phyloP scores from a whole-genome alignment of 2,797 vertebrate genomes.

The Macrochelys suwanniensis region DNA sequence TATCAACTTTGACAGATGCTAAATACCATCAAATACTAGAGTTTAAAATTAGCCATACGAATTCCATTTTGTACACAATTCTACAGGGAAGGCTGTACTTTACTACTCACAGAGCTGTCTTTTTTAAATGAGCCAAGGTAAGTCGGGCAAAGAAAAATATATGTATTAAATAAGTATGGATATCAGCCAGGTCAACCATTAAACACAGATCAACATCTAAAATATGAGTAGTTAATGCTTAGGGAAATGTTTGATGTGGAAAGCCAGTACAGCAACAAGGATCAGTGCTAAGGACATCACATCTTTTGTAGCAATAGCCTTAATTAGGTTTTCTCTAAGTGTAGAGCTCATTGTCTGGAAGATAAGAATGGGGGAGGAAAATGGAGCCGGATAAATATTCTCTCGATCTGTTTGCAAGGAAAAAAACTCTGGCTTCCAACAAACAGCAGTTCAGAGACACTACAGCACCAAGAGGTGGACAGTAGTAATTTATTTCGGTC shows the following conservation, averaged over 20 bases:
- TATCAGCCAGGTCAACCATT: slow-evolving; percentile 16
- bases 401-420: slow-evolving; percentile 2
- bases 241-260: slow-evolving; percentile 32
- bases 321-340: slow-evolving; percentile 16
- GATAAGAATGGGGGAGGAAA: not conserved
- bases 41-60: not conserved
- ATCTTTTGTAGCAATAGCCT: not conserved
- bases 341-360: slow-evolving; percentile 25
- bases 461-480: slow-evolving; percentile 21
- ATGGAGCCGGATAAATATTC: slow-evolving; percentile 21
- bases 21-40: not conserved
- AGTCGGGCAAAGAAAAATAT: slow-evolving; percentile 4
- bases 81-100: not conserved
- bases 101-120: not conserved
- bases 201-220: slow-evolving; percentile 41
- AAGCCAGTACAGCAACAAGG: not conserved
- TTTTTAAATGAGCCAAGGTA: slow-evolving; percentile 24
- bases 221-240: slow-evolving; percentile 15
- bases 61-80: not conserved
- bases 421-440: slow-evolving; percentile 38
- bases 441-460: slow-evolving; percentile 1
- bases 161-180: slow-evolving; percentile 20
- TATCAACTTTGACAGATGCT: not conserved
- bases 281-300: slow-evolving; percentile 1
- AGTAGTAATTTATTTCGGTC: slow-evolving; percentile 20